phyloP scores from a whole-genome alignment of 2,797 vertebrate genomes.

The Emydoidea blandingii region DNA sequence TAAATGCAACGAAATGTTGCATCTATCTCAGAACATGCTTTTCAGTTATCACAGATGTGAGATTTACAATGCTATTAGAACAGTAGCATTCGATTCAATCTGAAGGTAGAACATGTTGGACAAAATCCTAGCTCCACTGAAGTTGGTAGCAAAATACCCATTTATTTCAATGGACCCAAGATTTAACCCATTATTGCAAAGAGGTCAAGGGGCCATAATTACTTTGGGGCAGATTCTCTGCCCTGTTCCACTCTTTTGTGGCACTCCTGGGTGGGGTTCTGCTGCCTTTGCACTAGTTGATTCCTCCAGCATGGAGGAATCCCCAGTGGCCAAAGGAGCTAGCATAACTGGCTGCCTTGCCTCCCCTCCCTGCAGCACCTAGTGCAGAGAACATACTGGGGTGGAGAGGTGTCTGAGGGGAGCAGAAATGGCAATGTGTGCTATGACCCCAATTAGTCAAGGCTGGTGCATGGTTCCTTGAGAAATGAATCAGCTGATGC shows the following conservation, averaged over 20 bases:
- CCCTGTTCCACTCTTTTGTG: not conserved
- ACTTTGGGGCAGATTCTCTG: not conserved
- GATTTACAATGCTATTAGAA: not conserved
- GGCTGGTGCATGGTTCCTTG: not conserved
- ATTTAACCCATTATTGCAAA: not conserved
- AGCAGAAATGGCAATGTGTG: not conserved
- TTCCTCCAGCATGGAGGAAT: not conserved
- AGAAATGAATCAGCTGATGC: not conserved
- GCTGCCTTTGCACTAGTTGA: not conserved
- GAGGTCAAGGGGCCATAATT: not conserved
- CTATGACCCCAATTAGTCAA: not conserved
- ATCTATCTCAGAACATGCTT: not conserved
- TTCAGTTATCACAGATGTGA: not conserved
- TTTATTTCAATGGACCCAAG: fast-evolving
- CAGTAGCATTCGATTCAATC: not conserved
- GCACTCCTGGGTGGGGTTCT: not conserved
- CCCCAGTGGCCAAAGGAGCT: not conserved
- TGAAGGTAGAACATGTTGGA: not conserved
- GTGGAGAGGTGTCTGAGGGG: not conserved
- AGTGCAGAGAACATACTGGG: not conserved
- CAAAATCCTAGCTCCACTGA: not conserved
- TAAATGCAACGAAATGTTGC: not conserved
- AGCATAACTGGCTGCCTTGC: not conserved
- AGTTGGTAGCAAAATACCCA: not conserved
- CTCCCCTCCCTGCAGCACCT: not conserved